Evolutionary conservation across 2,113 vertebrate species (phyloP).

Genomic region (Mustelus asterias): DNA sequence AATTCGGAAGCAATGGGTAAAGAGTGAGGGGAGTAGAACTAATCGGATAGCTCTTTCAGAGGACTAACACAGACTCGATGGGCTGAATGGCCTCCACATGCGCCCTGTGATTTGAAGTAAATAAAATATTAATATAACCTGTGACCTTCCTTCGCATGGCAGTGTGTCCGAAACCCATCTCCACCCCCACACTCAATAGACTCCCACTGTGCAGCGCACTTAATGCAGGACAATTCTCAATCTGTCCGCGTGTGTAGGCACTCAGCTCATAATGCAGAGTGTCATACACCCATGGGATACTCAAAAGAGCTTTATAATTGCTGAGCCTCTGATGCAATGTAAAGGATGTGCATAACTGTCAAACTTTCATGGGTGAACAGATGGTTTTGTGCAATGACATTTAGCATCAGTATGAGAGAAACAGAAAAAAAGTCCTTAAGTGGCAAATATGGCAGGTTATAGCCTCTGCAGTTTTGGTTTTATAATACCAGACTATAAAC

Average conservation of each 20-base stretch:
- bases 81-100: background rate
- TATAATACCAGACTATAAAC: background rate
- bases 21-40: background rate
- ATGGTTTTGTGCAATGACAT: slow-evolving; percentile 10
- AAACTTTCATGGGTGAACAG: background rate
- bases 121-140: background rate
- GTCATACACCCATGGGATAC: background rate
- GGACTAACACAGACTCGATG: background rate
- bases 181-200: background rate
- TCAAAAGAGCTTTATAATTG: background rate
- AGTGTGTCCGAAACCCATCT: background rate
- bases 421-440: background rate
- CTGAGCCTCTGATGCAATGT: background rate
- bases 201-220: background rate
- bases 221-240: background rate
- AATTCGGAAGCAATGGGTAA: too few relatives aligned
- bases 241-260: too few relatives aligned
- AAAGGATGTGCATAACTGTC: slow-evolving; percentile 9
- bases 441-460: background rate
- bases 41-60: background rate
- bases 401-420: background rate
- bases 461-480: background rate
- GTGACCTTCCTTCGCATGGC: background rate
- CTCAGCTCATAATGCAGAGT: background rate
- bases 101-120: background rate